Evolutionary conservation across 2,113 vertebrate species (phyloP).

Genomic region (Myiopsitta monachus): DNA sequence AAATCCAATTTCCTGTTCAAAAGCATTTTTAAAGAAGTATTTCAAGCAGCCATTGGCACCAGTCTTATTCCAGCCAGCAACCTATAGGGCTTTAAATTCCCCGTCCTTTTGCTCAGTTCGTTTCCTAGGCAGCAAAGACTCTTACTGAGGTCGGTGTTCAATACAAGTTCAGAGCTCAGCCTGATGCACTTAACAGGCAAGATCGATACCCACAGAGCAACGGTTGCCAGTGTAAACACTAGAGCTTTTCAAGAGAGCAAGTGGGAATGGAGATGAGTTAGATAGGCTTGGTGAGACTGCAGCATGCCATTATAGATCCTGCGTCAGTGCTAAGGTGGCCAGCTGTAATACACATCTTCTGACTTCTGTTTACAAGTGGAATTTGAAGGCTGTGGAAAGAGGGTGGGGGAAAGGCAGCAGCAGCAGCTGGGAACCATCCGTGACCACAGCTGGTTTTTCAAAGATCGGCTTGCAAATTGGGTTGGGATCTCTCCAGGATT

Average conservation of each 20-base stretch:
- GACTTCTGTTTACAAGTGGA: not conserved
- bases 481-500: not conserved
- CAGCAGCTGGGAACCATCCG: constrained; percentile 6
- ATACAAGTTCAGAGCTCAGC: not conserved
- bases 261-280: not conserved
- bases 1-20: not conserved
- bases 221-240: not conserved
- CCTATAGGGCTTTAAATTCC: not conserved
- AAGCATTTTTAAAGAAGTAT: constrained; percentile 1
- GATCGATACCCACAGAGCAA: not conserved
- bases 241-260: not conserved
- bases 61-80: not conserved
- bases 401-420: not conserved
- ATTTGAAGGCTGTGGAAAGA: not conserved
- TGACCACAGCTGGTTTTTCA: constrained; percentile 1
- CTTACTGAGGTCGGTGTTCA: not conserved
- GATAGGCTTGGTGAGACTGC: not conserved
- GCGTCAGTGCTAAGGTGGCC: not conserved
- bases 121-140: constrained; percentile 12
- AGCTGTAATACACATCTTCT: not conserved
- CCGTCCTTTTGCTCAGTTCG: not conserved
- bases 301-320: rapidly evolving
- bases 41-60: not conserved
- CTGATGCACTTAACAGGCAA: not conserved
- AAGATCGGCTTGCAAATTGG: not conserved